Evolutionary conservation across 2,888 invertebrate genomes (phyloP), one percentile per base, ranked within the genome.

Genomic region (Temnothorax unifasciatus): DNA sequence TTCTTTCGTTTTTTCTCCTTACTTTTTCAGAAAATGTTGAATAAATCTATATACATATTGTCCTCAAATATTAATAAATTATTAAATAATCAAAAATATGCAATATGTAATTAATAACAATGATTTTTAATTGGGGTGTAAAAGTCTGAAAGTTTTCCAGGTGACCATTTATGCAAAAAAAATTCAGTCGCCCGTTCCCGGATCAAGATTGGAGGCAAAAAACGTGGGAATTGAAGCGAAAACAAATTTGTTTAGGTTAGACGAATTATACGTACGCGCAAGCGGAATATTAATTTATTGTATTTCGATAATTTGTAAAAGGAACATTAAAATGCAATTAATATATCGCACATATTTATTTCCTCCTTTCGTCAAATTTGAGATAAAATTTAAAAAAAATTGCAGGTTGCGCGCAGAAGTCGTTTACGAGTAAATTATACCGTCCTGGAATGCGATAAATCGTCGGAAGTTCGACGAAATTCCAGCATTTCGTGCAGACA

Each of bases 361-460:
- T 41, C 18, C 21, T 25, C 25, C 13, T 9, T 44, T n/a, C 44
- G 44, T 66, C 13, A 25, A 15, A 44, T 44, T 68, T 29, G n/a
- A 11, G 47, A 47, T 47, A 38, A 38, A 38, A 52, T 50, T 8
- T 9, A 52, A 71, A 69, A 44, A 68, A 41, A 41, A 1, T 3
- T 41, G 6, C 73, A 11, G 18, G 21, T n/a, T 21, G 34, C 2
- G 54, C 15, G 38, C 9, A 15, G 41, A 41, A 74, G 44, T 57
- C 68, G 59, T 44, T 68, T 50, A 47, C 47, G 9, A 54, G 47
- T 59, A 59, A 59, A 47, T 59, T 41, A 44, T 41, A 21, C 21
- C 9, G n/a, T 47, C 25, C 15, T 15, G 59, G 47, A 63, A 38
- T 5, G n/a, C 61, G 47, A 75, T 63, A 47, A 66, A 21, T 66